Evolutionary conservation across 1,140 invertebrate species (phyloP).

Genomic region (Calliphora vicina): DNA sequence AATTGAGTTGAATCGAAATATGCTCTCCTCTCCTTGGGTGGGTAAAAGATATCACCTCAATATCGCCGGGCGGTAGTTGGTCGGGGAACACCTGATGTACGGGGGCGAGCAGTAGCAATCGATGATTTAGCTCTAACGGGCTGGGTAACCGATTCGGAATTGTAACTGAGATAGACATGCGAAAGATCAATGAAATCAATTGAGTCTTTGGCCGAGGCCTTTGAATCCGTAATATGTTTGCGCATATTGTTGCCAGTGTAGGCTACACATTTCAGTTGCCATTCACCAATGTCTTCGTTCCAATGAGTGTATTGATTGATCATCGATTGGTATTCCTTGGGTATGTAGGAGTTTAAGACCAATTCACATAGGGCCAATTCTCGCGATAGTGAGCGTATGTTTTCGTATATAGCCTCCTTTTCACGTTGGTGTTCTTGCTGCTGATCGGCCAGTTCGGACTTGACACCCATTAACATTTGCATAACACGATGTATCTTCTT

Average conservation of each 20-base stretch:
- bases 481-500: constrained; percentile 93
- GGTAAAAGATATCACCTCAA: constrained; percentile 41
- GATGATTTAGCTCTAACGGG: constrained; percentile 53
- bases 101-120: constrained; percentile 45
- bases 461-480: constrained; percentile 80
- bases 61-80: constrained; percentile 61
- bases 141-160: constrained; percentile 56
- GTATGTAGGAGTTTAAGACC: constrained; percentile 89
- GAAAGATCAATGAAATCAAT: constrained; percentile 60
- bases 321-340: constrained; percentile 90
- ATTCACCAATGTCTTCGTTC: constrained; percentile 99
- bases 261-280: constrained; percentile 97
- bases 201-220: constrained; percentile 52
- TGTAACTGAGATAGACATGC: constrained; percentile 62
- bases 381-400: constrained; percentile 84
- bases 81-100: constrained; percentile 60
- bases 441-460: constrained; percentile 87
- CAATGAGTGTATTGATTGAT: constrained; percentile 93
- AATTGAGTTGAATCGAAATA: not conserved
- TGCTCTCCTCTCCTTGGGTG: not conserved
- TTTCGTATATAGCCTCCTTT: constrained; percentile 94
- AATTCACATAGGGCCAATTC: constrained; percentile 92
- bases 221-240: constrained; percentile 66
- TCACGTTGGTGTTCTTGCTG: constrained; percentile 95
- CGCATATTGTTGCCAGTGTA: constrained; percentile 99